These are phyloP conservation scores for Paradisaea rubra DNA, from an alignment of 2,113 vertebrate species.

Conservation along the genomic window DNA sequence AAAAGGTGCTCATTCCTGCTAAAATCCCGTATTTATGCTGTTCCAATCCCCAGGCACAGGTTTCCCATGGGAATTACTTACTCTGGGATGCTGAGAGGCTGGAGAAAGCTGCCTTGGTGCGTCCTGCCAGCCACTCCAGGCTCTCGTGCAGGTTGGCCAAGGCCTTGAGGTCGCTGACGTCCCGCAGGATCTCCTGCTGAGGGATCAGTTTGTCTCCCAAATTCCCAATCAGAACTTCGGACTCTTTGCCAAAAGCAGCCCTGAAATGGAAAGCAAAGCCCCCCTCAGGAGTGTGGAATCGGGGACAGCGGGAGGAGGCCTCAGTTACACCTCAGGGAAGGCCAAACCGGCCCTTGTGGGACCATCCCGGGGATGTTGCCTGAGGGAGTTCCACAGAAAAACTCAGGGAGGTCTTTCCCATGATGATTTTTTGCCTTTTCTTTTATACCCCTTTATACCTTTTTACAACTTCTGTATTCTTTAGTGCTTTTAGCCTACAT, in stretches of 20 bases:
- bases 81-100: conserved; percentile 79
- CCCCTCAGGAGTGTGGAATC: background rate
- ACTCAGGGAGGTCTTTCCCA: background rate
- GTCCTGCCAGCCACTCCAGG: conserved; percentile 91
- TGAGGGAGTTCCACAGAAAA: background rate
- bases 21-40: fast-evolving
- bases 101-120: conserved; percentile 82
- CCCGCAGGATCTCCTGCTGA: conserved; percentile 89
- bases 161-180: conserved; percentile 95
- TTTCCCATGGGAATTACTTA: conserved; percentile 61
- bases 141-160: conserved; percentile 97
- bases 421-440: too few relatives aligned
- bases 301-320: background rate
- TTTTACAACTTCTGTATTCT: too few relatives aligned
- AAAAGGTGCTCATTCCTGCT: background rate
- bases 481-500: too few relatives aligned
- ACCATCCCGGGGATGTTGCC: fast-evolving
- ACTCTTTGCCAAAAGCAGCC: conserved; percentile 93
- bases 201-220: conserved; percentile 96
- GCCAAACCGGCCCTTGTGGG: fast-evolving
- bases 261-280: conserved; percentile 65
- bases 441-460: too few relatives aligned
- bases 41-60: background rate
- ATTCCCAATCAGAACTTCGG: conserved; percentile 95
- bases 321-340: background rate